phyloP scores from a whole-genome alignment of 92 coral and sea anemone genomes.

The Bergia puertoricense region DNA sequence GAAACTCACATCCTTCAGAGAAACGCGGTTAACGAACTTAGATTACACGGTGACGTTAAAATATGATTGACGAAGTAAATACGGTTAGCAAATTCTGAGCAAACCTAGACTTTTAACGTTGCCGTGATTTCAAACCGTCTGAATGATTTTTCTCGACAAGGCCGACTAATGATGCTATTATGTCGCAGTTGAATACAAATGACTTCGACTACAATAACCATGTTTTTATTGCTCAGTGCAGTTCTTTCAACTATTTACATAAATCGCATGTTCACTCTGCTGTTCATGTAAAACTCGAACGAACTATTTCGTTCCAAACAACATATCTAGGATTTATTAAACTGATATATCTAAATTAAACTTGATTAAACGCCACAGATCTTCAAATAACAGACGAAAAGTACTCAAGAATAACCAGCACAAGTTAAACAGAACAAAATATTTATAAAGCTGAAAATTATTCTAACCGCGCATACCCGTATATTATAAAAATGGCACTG shows the following conservation, averaged over 20 bases:
- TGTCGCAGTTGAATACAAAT: not conserved
- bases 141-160: not conserved
- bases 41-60: not conserved
- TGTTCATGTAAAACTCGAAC: not conserved
- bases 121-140: not conserved
- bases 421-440: not conserved
- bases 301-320: not conserved
- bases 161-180: not conserved
- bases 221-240: not conserved
- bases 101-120: not conserved
- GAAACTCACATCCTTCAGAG: not conserved
- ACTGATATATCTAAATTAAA: no score
- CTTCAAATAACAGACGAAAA: not conserved
- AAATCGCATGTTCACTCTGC: not conserved
- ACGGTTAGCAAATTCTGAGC: not conserved
- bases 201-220: not conserved
- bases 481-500: not conserved
- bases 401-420: not conserved
- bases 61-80: not conserved
- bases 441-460: no score
- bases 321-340: no score
- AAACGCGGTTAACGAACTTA: not conserved
- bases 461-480: not conserved
- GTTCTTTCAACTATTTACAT: not conserved
- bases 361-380: no score